phyloP scores from a whole-genome alignment of 53 echinoderm and acorn worm species.

The Paracentrotus lividus region DNA sequence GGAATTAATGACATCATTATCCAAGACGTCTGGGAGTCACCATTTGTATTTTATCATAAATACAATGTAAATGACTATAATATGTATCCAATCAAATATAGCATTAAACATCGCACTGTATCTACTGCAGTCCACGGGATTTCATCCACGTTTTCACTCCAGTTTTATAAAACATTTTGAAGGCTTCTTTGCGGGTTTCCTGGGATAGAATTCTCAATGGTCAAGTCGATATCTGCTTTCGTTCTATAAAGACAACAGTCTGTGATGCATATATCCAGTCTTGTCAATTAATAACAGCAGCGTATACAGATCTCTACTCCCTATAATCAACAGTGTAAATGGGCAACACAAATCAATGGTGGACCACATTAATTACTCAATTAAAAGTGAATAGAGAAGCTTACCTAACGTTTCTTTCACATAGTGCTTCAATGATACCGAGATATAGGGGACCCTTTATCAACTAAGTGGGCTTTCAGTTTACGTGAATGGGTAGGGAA shows the following conservation, averaged over 20 bases:
- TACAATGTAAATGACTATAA: no score
- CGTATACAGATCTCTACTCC: not conserved
- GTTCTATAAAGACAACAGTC: not conserved
- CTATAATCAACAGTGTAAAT: not conserved
- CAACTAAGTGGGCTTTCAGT: constrained; percentile 31
- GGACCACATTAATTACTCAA: constrained; percentile 27
- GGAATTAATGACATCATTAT: no score
- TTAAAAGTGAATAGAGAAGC: not conserved
- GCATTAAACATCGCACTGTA: no score
- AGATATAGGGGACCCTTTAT: not conserved
- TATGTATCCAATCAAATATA: no score
- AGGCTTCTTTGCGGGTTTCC: not conserved
- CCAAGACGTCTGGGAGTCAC: no score
- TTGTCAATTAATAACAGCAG: constrained; percentile 9
- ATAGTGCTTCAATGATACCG: not conserved
- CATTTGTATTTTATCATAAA: no score
- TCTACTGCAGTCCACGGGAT: no score
- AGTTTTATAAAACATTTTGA: no score
- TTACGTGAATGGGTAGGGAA: not conserved
- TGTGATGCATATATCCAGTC: not conserved
- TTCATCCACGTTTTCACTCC: no score
- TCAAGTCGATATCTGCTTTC: not conserved
- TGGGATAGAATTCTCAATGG: not conserved
- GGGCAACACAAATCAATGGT: not conserved
- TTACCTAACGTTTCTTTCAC: not conserved